phyloP scores from a whole-genome alignment of 1,140 invertebrate species.

The Pteromalus puparum region DNA sequence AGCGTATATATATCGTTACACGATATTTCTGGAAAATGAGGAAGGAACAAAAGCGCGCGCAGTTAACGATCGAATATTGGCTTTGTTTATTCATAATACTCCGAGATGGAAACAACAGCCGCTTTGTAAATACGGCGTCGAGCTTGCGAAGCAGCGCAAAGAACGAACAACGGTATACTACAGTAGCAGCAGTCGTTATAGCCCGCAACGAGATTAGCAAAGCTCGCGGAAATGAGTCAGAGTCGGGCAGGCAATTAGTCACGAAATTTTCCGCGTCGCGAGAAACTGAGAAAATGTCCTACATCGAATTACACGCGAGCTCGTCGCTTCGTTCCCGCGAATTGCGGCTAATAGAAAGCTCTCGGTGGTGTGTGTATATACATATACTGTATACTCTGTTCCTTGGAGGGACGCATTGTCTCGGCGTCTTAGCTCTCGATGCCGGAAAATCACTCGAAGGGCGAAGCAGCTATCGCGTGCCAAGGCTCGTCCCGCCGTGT shows the following conservation, averaged over 20 bases:
- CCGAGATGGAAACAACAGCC: too few relatives aligned
- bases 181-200: slow-evolving; percentile 24
- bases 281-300: slow-evolving; percentile 1
- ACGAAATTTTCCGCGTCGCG: slow-evolving; percentile 26
- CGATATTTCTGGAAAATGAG: too few relatives aligned
- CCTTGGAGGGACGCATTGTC: neutral
- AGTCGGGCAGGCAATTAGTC: slow-evolving; percentile 22
- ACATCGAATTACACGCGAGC: slow-evolving; percentile 2
- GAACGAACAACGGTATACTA: too few relatives aligned
- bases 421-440: neutral
- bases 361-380: neutral
- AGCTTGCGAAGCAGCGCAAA: too few relatives aligned
- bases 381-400: neutral
- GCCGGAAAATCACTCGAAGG: slow-evolving; percentile 15
- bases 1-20: too few relatives aligned
- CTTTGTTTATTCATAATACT: neutral
- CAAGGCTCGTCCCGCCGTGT: neutral
- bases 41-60: too few relatives aligned
- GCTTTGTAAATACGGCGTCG: too few relatives aligned
- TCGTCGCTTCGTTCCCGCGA: neutral
- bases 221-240: neutral
- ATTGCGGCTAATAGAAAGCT: neutral
- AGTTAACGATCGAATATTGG: neutral
- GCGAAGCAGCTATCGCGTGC: neutral
- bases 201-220: slow-evolving; percentile 20